These are phyloP conservation scores for Drosophila parabipectinata DNA, from an alignment of 1,140 invertebrate genomes.

Conservation along the genomic window DNA sequence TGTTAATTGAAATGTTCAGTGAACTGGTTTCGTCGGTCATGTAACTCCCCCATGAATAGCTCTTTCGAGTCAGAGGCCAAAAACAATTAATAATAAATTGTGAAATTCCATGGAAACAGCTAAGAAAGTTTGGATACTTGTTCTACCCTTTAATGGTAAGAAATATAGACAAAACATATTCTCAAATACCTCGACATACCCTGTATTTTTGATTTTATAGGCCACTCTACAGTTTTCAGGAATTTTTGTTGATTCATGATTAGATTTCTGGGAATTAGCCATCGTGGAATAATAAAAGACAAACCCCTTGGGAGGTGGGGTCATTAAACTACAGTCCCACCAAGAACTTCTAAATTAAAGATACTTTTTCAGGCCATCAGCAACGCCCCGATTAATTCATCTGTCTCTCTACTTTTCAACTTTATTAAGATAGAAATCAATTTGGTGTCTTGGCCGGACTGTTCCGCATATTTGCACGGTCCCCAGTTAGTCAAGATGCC, in stretches of 20 bases:
- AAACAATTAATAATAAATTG: constrained; percentile 79
- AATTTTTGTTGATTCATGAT: constrained; percentile 32
- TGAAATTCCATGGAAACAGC: constrained; percentile 66
- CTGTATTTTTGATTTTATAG: neutral
- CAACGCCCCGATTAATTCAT: constrained; percentile 27
- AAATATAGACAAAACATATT: neutral
- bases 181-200: neutral
- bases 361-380: constrained; percentile 3
- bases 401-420: constrained; percentile 32
- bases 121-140: constrained; percentile 15
- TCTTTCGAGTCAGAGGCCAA: constrained; percentile 24
- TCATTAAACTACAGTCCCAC: constrained; percentile 18
- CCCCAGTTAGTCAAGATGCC: constrained; percentile 36
- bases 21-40: constrained; percentile 35
- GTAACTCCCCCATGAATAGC: constrained; percentile 59
- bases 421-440: constrained; percentile 75
- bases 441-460: constrained; percentile 34
- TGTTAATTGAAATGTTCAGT: constrained; percentile 75
- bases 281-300: neutral
- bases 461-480: constrained; percentile 62
- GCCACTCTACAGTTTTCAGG: neutral
- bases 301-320: constrained; percentile 2
- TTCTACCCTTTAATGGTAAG: constrained; percentile 6
- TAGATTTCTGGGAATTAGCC: constrained; percentile 48
- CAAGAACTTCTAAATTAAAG: constrained; percentile 17